Base-by-base conservation (phyloP, 2,888 invertebrate species). In the Eremobia ochroleuca region DNA sequence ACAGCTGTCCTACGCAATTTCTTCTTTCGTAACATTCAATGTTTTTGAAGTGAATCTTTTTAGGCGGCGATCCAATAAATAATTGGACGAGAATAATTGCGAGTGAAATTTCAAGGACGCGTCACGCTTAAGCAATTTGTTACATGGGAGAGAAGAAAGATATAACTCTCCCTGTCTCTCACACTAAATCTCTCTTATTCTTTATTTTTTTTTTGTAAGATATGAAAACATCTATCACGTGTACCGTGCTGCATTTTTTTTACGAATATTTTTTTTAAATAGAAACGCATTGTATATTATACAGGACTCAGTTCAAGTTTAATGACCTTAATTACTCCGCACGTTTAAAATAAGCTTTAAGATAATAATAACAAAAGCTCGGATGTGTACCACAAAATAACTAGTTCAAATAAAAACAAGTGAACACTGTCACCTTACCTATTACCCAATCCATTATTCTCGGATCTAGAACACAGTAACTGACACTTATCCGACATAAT, bases 361-460 rank as follows among this genome's bases (percentile, higher is more conserved):
- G 18, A 31, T 13, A 62, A n/a, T 15, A 31, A 34, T 6, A 58
- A 55, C 40, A 77, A 76, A 40, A 49, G 43, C 18, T 76, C 78
- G 15, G 52, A 77, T 67, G 21, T 66, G 13, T 21, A 55, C 31
- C 37, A 25, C 52, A 64, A 85, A 73, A 5, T n/a, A 69, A 61
- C 46, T 18, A 58, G 8, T 25, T 61, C 28, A 31, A 28, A 69
- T 25, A 62, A 71, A 82, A 81, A 34, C 15, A 58, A 62, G 5
- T 25, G 52, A 74, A 46, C 40, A 86, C 59, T 83, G 83, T 77
- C 86, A 78, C 55, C 68, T 37, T 49, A 52, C 25, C 13, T 77
- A 79, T 85, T 79, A 62, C 85, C 67, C 64, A 85, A 87, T 71
- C 73, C 55, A 85, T 82, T 81, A 88, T 88, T 83, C 80, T 76